Percentiles rank a stretch among this genome's conserved stretches.
Conservation (phyloP, 2,113 vertebrate species). For the Bombycilla garrulus region DNA sequence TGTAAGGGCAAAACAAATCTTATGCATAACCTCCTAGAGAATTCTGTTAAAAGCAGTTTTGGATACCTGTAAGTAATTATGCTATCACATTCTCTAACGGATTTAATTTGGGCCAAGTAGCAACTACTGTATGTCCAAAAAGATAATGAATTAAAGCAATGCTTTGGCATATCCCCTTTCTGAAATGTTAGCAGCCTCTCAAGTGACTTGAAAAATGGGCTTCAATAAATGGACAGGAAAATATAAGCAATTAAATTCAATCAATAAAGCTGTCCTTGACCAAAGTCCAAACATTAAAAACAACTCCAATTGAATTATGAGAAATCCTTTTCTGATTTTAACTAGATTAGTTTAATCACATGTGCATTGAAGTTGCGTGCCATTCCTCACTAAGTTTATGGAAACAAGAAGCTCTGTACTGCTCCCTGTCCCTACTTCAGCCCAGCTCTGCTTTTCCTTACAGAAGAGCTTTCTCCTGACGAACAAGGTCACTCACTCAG, state of each 20-base stretch:
- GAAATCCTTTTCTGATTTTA: slow-evolving; percentile 72
- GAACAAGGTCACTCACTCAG: background rate
- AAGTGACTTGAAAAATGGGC: slow-evolving; percentile 73
- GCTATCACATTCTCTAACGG: slow-evolving; percentile 73
- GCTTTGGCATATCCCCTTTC: slow-evolving; percentile 76
- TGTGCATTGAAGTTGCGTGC: slow-evolving; percentile 19
- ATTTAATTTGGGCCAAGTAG: slow-evolving; percentile 75
- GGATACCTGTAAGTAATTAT: slow-evolving; percentile 78
- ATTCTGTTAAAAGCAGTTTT: slow-evolving; percentile 69
- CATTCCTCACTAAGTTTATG: slow-evolving; percentile 27
- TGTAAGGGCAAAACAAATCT: slow-evolving; percentile 50
- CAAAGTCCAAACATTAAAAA: slow-evolving; percentile 73
- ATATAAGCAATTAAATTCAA: slow-evolving; percentile 77
- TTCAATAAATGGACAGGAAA: slow-evolving; percentile 74
- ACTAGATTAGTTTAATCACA: slow-evolving; percentile 69
- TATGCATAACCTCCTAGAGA: slow-evolving; percentile 57
- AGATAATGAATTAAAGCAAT: slow-evolving; percentile 83
- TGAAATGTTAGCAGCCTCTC: slow-evolving; percentile 76
- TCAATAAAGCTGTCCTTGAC: slow-evolving; percentile 78
- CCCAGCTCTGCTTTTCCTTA: background rate
- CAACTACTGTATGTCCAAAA: slow-evolving; percentile 72
- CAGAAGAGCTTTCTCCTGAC: background rate
- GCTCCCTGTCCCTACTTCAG: background rate
- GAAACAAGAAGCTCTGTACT: background rate
- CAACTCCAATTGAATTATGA: slow-evolving; percentile 74